Evolutionary conservation across 2,113 vertebrate genomes (phyloP), one percentile per base, ranked within the genome.

Genomic region (Neolamprologus falcicula): DNA sequence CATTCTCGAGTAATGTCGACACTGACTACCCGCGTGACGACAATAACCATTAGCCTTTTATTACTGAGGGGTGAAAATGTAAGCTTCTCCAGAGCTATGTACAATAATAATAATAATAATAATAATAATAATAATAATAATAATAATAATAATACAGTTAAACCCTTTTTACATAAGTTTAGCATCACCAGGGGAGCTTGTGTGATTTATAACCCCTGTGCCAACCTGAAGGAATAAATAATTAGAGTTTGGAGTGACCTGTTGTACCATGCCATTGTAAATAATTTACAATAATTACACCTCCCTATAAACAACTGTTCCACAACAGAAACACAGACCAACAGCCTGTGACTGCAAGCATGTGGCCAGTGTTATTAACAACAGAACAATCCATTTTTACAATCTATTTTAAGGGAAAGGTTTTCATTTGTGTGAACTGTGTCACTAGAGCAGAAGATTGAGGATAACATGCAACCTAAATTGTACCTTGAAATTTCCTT

Each of bases 1-100:
- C 28, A 6, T 33, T 61, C 57, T 33, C 5, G 2, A 33, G 57
- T 61, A 1, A 1, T 61, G 28, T 61, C 5, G 3, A 33, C 16
- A 33, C 16, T 33, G 59, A 54, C 9, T 21, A 0, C 9, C n/a
- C 5, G 0, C 2, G 9, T 21, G 9, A 61, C 2, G 2, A 61
- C 28, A 33, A 61, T 3, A 61, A 19, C 57, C 9, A 19, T 61
- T 61, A 61, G 16, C 28, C 28, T 61, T 63, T 33, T 33, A 61
- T 19, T 61, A 61, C 59, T 33, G 28, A 61, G 28, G 16, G 9
- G 0, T 63, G 28, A 33, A 63, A 63, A 63, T 33, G 59, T 33
- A 33, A 33, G 31, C 31, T 35, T 35, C 13, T 73, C 13, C 37
- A 45, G 7, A 26, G 37, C 37, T 45, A 73, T 45, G 19, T 40